These are phyloP conservation scores for Diprion similis DNA, from an alignment of 1,140 invertebrate species.

Conservation along the genomic window DNA sequence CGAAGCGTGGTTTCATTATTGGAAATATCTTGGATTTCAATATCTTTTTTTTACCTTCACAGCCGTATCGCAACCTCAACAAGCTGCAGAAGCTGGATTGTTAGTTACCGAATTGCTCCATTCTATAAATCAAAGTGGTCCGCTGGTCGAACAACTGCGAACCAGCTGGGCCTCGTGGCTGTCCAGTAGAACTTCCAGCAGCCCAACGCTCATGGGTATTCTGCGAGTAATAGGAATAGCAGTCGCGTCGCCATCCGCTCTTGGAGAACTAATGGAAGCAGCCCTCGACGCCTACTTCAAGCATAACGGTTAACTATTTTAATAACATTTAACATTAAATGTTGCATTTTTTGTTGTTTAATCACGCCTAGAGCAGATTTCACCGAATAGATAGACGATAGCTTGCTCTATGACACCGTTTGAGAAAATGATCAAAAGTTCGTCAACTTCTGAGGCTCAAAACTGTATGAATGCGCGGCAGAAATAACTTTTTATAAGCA, in stretches of 20 bases:
- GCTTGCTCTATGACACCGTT: too few species aligned
- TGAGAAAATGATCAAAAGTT: too few species aligned
- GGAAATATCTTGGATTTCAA: not conserved
- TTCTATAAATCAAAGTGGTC: constrained; percentile 57
- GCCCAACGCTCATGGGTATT: constrained; percentile 60
- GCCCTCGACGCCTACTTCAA: constrained; percentile 62
- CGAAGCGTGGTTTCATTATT: constrained; percentile 21
- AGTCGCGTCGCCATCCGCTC: constrained; percentile 54
- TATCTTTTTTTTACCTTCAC: constrained; percentile 31
- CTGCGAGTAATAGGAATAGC: constrained; percentile 55
- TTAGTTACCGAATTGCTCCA: constrained; percentile 60
- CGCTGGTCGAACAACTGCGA: constrained; percentile 51
- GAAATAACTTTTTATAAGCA: too few species aligned
- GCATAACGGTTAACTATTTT: constrained; percentile 46
- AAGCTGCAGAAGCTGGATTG: constrained; percentile 61
- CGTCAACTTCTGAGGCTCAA: too few species aligned
- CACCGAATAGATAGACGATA: too few species aligned
- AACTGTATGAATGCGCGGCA: too few species aligned
- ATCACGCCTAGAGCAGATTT: too few species aligned
- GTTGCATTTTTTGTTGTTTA: not conserved
- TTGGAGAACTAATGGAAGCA: constrained; percentile 61
- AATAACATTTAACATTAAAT: not conserved
- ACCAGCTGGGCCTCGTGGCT: constrained; percentile 56
- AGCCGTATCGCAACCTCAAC: constrained; percentile 62
- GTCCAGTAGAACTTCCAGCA: constrained; percentile 52